Percentiles rank a stretch among this genome's conserved stretches.
phyloP scores from a whole-genome alignment of 2,888 invertebrate species.

The Lathronympha strigana region DNA sequence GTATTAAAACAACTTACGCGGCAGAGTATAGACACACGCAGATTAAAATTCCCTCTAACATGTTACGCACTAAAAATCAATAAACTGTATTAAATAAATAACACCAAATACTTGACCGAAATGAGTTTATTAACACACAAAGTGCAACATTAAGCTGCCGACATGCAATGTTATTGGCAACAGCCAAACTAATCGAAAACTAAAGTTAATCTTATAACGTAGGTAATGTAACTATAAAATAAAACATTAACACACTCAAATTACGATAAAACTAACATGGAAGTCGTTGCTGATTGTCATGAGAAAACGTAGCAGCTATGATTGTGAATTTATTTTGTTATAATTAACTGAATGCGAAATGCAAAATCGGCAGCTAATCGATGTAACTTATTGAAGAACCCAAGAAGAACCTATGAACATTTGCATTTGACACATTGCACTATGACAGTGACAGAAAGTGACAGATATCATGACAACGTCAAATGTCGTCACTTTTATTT shows the following conservation, averaged over 20 bases:
- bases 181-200: conserved; percentile 36
- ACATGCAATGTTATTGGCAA: conserved; percentile 45
- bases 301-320: conserved; percentile 10
- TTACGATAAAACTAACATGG: conserved; percentile 35
- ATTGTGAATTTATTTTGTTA: conserved; percentile 13
- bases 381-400: conserved; percentile 49
- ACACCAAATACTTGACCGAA: conserved; percentile 38
- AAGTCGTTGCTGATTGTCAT: conserved; percentile 28
- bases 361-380: conserved; percentile 41
- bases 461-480: neutral
- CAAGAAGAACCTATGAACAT: conserved; percentile 61
- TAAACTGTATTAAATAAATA: conserved; percentile 38
- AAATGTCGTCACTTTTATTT: too few species aligned
- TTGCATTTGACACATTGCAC: conserved; percentile 3
- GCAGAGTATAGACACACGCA: conserved; percentile 61
- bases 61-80: conserved; percentile 45
- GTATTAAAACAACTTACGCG: conserved; percentile 61
- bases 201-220: conserved; percentile 12
- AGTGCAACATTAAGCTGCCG: conserved; percentile 23
- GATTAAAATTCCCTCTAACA: conserved; percentile 63
- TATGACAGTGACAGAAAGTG: conserved; percentile 15
- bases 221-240: conserved; percentile 8
- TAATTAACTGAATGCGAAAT: conserved; percentile 21
- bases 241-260: conserved; percentile 26
- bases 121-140: conserved; percentile 14